A percentile compares a stretch with the other conserved stretches of the same genome.
Conservation (phyloP, 2,113 vertebrate genomes). For the Gasterosteus aculeatus region DNA sequence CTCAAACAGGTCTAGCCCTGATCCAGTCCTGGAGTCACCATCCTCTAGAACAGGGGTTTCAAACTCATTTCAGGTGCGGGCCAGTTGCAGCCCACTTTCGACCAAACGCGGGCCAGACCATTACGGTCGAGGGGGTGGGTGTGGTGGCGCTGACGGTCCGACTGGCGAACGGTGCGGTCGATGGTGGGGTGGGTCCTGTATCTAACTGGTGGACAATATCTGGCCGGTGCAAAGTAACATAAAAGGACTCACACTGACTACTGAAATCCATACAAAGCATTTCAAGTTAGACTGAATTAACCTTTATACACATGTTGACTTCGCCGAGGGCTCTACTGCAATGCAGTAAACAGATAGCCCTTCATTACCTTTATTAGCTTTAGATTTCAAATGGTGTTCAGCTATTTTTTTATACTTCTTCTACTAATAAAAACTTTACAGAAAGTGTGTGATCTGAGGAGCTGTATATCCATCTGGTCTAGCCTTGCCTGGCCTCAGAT, state of each 20-base stretch:
- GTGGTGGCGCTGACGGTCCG: too few species aligned
- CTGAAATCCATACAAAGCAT: neutral
- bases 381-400: neutral
- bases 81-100: too few species aligned
- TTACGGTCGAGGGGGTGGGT: too few species aligned
- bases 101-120: too few species aligned
- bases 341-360: neutral
- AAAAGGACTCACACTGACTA: neutral
- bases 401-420: neutral
- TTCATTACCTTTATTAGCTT: neutral
- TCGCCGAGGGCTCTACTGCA: neutral
- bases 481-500: slow-evolving; percentile 45
- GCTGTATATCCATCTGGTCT: too few species aligned
- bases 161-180: too few species aligned
- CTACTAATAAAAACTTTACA: slow-evolving; percentile 1
- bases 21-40: neutral
- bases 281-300: neutral
- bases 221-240: neutral
- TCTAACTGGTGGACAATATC: neutral
- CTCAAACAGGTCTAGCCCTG: neutral
- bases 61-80: too few species aligned
- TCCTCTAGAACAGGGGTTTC: neutral
- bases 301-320: neutral
- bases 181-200: neutral
- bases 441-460: neutral